Evolutionary conservation across 2,797 vertebrate species (phyloP).

Genomic region (Salmo trutta): DNA sequence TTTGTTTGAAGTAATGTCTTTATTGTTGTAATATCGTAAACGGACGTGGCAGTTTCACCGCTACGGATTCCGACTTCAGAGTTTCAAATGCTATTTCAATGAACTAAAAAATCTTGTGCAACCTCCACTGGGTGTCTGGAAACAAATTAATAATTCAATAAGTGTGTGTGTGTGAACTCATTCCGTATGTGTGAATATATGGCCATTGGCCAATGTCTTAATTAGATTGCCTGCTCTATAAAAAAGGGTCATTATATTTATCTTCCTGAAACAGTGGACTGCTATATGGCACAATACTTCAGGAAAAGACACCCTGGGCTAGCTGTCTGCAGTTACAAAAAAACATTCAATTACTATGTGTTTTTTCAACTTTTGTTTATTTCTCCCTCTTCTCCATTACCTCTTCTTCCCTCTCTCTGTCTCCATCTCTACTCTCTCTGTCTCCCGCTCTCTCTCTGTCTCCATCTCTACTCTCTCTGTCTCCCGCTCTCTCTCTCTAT

Average conservation of each 20-base stretch:
- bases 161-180: neutral
- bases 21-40: too few relatives aligned
- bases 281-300: conserved; percentile 24
- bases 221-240: conserved; percentile 73
- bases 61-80: neutral
- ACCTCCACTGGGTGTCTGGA: neutral
- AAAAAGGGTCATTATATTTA: conserved; percentile 41
- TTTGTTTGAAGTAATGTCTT: too few relatives aligned
- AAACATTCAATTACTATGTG: conserved; percentile 19
- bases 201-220: conserved; percentile 57
- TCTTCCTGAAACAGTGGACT: conserved; percentile 12
- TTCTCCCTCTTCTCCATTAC: conserved; percentile 10
- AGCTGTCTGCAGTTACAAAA: conserved; percentile 28
- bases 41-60: too few relatives aligned
- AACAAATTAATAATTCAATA: neutral
- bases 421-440: too few relatives aligned
- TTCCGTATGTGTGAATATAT: conserved; percentile 3
- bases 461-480: too few relatives aligned
- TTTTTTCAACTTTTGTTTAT: conserved; percentile 19
- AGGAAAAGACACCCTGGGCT: conserved; percentile 35
- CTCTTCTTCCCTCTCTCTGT: neutral
- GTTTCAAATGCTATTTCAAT: conserved; percentile 14
- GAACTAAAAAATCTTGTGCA: neutral
- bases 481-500: neutral
- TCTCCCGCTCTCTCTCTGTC: too few relatives aligned